phyloP scores from a whole-genome alignment of 2,888 invertebrate species.

The Erannis defoliaria region DNA sequence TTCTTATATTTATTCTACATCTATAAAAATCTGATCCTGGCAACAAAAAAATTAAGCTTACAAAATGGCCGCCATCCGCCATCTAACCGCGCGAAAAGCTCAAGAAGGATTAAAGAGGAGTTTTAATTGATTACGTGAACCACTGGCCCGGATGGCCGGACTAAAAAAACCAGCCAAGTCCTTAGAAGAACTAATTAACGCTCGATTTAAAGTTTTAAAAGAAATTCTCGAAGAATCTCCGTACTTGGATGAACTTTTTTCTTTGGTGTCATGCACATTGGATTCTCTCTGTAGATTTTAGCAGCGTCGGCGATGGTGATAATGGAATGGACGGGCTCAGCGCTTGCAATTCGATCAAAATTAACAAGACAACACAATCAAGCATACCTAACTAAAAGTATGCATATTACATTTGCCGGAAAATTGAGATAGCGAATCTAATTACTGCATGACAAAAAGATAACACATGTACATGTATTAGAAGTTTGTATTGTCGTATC shows the following conservation, averaged over 20 bases:
- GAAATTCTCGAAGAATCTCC: conserved; percentile 60
- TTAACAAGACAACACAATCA: too few species aligned
- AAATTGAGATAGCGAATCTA: too few species aligned
- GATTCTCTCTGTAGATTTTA: conserved; percentile 11
- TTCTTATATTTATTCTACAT: too few species aligned
- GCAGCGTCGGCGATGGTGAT: too few species aligned
- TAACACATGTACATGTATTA: too few species aligned
- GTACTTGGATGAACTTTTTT: conserved; percentile 31
- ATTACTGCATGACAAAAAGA: too few species aligned
- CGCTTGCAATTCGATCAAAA: too few species aligned
- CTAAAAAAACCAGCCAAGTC: conserved; percentile 54
- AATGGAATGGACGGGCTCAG: too few species aligned
- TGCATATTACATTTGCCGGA: too few species aligned
- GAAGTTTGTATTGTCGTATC: too few species aligned
- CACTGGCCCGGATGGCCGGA: conserved; percentile 46
- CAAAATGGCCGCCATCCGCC: conserved; percentile 48
- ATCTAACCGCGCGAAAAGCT: conserved; percentile 41
- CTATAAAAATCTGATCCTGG: not conserved
- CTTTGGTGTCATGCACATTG: conserved; percentile 35
- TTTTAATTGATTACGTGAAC: conserved; percentile 64
- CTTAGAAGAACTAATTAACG: conserved; percentile 63
- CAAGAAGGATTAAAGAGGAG: conserved; percentile 57
- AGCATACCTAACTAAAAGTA: too few species aligned
- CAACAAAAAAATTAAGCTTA: conserved; percentile 31
- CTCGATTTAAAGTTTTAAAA: conserved; percentile 62